Percentiles rank a stretch among this genome's conserved stretches.
phyloP scores from a whole-genome alignment of 2,888 invertebrate species.

The Clostera curtula region DNA sequence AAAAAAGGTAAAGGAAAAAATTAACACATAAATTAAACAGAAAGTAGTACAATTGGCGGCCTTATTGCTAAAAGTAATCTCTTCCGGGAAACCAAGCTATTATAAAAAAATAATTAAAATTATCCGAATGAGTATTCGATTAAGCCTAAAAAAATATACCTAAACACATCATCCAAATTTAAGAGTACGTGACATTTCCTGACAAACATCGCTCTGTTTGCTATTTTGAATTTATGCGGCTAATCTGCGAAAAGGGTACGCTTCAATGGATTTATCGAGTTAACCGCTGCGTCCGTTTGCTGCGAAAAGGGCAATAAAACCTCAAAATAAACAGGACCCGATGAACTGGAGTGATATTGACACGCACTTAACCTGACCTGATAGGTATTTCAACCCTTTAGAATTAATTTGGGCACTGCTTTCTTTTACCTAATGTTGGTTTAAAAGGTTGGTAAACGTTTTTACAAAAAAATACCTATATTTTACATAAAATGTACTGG shows the following conservation, averaged over 20 bases:
- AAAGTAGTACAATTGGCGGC: too few relatives aligned
- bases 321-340: constrained; percentile 12
- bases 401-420: background rate
- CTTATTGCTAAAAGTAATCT: too few relatives aligned
- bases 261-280: constrained; percentile 28
- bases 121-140: too few relatives aligned
- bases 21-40: too few relatives aligned
- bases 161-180: constrained; percentile 4
- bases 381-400: constrained; percentile 6
- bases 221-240: constrained; percentile 24
- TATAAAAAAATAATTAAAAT: too few relatives aligned
- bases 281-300: constrained; percentile 25
- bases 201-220: constrained; percentile 18
- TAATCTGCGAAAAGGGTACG: constrained; percentile 32
- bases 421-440: background rate
- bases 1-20: too few relatives aligned
- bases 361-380: constrained; percentile 7
- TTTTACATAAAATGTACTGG: background rate
- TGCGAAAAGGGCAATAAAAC: constrained; percentile 20
- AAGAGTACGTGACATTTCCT: constrained; percentile 8
- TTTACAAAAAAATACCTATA: background rate
- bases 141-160: too few relatives aligned
- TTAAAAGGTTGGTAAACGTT: background rate
- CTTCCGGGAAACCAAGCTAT: too few relatives aligned
- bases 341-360: constrained; percentile 10